Percentiles rank a stretch among this genome's conserved stretches.
Conservation (phyloP, 2,113 vertebrate genomes). For the Cebidichthys violaceus region DNA sequence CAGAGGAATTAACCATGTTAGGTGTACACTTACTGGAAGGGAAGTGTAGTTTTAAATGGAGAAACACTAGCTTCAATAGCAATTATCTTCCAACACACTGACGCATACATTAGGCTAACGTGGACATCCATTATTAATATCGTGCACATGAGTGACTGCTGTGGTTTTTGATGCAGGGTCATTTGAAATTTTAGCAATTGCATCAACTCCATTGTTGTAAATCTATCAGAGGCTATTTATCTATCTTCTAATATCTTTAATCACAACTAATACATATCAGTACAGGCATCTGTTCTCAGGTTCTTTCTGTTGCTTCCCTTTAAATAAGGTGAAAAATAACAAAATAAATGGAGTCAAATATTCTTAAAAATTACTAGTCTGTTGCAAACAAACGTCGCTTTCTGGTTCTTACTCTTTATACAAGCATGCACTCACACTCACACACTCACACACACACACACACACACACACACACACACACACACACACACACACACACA, state of each 20-base stretch:
- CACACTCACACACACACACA: too few species aligned
- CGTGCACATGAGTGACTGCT: background rate
- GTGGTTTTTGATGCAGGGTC: background rate
- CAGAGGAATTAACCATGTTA: background rate
- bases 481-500: too few species aligned
- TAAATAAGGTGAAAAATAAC: background rate
- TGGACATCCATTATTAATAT: background rate
- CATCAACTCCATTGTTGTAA: background rate
- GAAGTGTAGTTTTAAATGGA: constrained; percentile 22
- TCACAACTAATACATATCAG: background rate
- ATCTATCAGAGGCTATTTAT: background rate
- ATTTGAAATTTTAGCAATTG: background rate
- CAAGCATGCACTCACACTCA: too few species aligned
- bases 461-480: too few species aligned
- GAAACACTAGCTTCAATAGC: background rate
- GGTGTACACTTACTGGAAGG: background rate
- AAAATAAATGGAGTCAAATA: background rate
- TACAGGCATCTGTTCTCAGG: background rate
- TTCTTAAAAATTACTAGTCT: background rate
- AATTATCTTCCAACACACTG: background rate
- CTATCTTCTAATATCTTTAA: background rate
- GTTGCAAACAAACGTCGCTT: constrained; percentile 9
- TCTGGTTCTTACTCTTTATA: background rate
- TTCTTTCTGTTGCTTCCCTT: background rate
- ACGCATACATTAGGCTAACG: background rate